Evolutionary conservation across 1,140 invertebrate species (phyloP), one percentile per base, ranked within the genome.

Genomic region (Ceratoteleas bidentatus): DNA sequence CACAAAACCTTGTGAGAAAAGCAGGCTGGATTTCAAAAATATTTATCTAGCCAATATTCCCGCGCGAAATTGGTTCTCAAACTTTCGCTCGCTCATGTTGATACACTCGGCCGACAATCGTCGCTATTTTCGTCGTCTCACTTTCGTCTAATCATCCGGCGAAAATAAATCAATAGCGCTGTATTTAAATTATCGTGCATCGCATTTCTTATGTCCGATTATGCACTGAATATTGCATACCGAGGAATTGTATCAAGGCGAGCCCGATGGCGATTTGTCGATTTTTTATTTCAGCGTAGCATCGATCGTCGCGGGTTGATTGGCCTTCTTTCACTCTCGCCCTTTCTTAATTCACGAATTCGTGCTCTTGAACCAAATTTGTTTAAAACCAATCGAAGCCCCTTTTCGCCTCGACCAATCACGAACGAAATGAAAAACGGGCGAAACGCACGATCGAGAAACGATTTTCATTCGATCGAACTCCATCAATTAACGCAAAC

Each of bases 131-230:
- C 33, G 15, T 47, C 15, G 43, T 62, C 14, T 62, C 11, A 24
- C 14, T 64, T 64, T 49, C 15, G 61, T 72, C 47, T 75, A 75
- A 75, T 75, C 72, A 60, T 66, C 60, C 11, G 54, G 24, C 15
- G 33, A 56, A 68, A 76, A 76, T 76, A 68, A 76, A 76, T 76
- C 56, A 64, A 66, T 75, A 66, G 32, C 40, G 40, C 47, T 45
- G 54, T 64, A 66, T 75, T 75, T 74, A 45, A 74, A 74, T 65
- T 65, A 75, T 52, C 72, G 61, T 75, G 56, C 62, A 66, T 52
- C 24, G 72, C 38, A 45, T 66, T 76, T 69, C 57, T 76, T 76
- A 76, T 62, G 43, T 56, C 57, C 56, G 40, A 68, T 68, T 68
- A 62, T 56, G 15, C 43, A 11, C 40, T 76, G 73, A 76, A 76